Conservation (phyloP, 1,140 invertebrate genomes). For the Drosophila orena region DNA sequence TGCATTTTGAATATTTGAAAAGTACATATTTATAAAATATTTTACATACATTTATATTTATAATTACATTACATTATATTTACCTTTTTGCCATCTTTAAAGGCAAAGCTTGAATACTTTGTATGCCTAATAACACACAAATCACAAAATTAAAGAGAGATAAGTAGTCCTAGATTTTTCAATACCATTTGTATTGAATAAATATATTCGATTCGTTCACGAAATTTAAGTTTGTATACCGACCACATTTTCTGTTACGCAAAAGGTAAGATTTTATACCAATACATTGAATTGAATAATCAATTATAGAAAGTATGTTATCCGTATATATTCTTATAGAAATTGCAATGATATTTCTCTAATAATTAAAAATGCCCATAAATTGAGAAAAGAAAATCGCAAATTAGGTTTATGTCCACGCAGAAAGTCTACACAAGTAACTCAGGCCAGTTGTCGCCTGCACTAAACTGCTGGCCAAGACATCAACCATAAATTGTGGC, state of each 20-base stretch:
- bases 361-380: not conserved
- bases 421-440: not conserved
- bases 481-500: not conserved
- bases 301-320: too few species aligned
- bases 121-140: too few species aligned
- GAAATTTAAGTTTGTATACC: slow-evolving; percentile 1
- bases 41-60: too few species aligned
- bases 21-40: too few species aligned
- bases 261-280: not conserved
- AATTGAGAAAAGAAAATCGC: not conserved
- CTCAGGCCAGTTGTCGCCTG: not conserved
- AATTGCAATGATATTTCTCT: too few species aligned
- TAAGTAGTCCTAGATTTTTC: slow-evolving; percentile 1
- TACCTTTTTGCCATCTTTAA: too few species aligned
- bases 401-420: not conserved
- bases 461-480: not conserved
- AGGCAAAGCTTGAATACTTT: too few species aligned
- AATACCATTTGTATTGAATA: not conserved
- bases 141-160: not conserved
- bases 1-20: too few species aligned
- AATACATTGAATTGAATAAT: too few species aligned
- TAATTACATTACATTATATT: too few species aligned
- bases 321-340: too few species aligned
- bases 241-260: too few species aligned
- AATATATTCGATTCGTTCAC: not conserved